Evolutionary conservation across 2,797 vertebrate genomes (phyloP).

Genomic region (Schizothorax lantsangensis): DNA sequence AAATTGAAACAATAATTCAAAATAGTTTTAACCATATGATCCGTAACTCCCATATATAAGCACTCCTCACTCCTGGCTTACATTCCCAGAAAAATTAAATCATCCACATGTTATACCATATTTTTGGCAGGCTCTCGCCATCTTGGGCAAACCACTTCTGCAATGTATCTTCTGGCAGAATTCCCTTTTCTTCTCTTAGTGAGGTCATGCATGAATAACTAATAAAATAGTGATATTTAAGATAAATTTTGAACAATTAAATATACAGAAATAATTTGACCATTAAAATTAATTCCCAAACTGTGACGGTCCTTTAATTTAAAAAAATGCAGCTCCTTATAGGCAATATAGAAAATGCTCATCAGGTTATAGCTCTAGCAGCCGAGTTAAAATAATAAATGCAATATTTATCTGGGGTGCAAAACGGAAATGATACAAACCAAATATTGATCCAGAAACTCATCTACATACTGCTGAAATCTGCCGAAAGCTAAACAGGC

Average conservation of each 20-base stretch:
- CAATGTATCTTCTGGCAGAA: not conserved
- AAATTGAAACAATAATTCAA: not conserved
- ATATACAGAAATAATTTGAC: not conserved
- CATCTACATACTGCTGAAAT: slow-evolving; percentile 40
- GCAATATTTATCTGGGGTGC: slow-evolving; percentile 20
- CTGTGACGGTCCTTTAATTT: not conserved
- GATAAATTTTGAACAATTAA: not conserved
- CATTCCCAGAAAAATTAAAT: not conserved
- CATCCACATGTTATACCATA: not conserved
- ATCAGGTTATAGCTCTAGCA: slow-evolving; percentile 7
- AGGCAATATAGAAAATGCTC: not conserved
- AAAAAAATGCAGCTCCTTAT: not conserved
- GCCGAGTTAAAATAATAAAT: not conserved
- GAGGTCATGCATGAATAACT: not conserved
- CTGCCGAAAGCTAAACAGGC: slow-evolving; percentile 52
- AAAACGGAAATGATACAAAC: slow-evolving; percentile 25
- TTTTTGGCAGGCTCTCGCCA: not conserved
- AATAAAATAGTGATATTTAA: not conserved
- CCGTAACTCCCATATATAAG: not conserved
- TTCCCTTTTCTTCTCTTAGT: not conserved
- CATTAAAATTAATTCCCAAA: not conserved
- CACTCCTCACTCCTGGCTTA: not conserved
- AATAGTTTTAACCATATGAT: not conserved
- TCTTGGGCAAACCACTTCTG: slow-evolving; percentile 3
- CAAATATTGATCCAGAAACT: slow-evolving; percentile 35